Conservation (phyloP, 2,797 vertebrate species). For the Cuculus canorus region DNA sequence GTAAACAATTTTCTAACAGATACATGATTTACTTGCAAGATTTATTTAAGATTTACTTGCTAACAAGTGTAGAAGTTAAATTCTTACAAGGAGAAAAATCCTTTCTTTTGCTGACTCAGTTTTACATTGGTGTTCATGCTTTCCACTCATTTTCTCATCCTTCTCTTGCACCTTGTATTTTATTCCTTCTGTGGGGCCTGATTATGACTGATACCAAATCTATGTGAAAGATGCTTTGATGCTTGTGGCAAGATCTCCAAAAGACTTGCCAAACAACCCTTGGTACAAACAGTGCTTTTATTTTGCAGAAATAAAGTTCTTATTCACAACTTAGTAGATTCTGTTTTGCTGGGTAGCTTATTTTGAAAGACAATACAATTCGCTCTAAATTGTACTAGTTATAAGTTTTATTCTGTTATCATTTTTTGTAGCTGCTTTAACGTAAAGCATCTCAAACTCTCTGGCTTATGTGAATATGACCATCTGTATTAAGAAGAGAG, state of each 20-base stretch:
- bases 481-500: neutral
- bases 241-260: neutral
- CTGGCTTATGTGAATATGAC: neutral
- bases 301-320: neutral
- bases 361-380: neutral
- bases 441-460: neutral
- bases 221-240: neutral
- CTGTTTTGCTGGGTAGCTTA: neutral
- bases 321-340: neutral
- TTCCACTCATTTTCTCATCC: neutral
- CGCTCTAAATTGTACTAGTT: neutral
- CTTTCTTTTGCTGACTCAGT: neutral
- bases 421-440: neutral
- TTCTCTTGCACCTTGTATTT: neutral
- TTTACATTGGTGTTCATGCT: neutral
- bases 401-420: neutral
- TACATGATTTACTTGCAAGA: neutral
- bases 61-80: neutral
- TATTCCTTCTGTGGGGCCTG: neutral
- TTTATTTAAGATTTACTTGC: neutral
- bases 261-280: neutral
- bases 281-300: neutral
- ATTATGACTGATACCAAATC: neutral
- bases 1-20: neutral
- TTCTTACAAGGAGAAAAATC: neutral